Base-by-base conservation (phyloP, 2,797 vertebrate genomes). In the Manis javanica region DNA sequence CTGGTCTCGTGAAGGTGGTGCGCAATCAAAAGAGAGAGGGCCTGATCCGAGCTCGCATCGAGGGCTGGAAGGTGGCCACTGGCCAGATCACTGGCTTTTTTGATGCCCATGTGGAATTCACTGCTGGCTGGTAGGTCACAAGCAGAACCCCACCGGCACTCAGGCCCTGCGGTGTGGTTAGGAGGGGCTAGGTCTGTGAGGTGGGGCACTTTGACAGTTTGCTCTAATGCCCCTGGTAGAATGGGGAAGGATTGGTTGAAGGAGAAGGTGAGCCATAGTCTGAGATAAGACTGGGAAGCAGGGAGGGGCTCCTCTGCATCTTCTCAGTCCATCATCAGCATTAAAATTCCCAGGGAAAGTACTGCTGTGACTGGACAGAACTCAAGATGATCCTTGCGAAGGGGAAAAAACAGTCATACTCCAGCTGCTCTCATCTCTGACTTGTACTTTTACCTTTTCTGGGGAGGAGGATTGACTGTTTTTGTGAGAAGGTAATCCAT, bases 41-140 rank as follows among this genome's bases (percentile, higher is more conserved):
- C 1, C 99, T 99, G 74, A 99, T 99, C 97, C 99, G 99, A 8
- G 99, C 99, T 19, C 99, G 99, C 1, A 99, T 99, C 0, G 99
- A 99, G 98, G 99, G 99, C 96, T 99, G 99, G 99, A 99, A 99
- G 97, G 99, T 95, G 3, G 99, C 99, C 92, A 99, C 99, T 0
- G 99, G 99, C 14, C 99, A 99, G 96, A 99, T 99, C 98, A 99
- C 99, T 0, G 99, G 99, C 1, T 99, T 99, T 96, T 99, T 99
- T 2, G 99, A 99, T 74, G 99, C 99, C 59, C 99, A 99, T 0
- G 99, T 99, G 97, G 99, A 99, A 98, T 99, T 99, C 98, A 99
- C 99, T 0, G 99, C 99, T 0, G 99, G 99, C 97, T 99, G 99
- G 99, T 99, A 99, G 98, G 99, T 98, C 5, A 7, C 39, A 14